These are phyloP conservation scores for Mantis religiosa DNA, from an alignment of 2,888 invertebrate genomes.

Conservation along the genomic window DNA sequence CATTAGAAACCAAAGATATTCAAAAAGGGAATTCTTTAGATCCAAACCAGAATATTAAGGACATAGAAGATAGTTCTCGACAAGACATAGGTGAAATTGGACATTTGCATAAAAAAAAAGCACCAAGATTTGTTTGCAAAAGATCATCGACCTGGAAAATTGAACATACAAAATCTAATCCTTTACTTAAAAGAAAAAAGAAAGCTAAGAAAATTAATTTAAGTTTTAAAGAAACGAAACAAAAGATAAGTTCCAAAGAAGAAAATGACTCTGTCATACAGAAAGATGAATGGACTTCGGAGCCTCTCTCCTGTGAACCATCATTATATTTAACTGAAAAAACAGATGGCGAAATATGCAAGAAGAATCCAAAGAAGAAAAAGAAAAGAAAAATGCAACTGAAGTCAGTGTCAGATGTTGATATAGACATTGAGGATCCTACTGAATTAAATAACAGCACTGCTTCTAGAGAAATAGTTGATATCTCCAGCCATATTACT, in stretches of 20 bases:
- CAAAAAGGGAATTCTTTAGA: not conserved
- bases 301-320: not conserved
- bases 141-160: not conserved
- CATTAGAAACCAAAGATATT: not conserved
- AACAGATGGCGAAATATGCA: not conserved
- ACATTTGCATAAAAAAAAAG: not conserved
- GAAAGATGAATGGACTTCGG: not conserved
- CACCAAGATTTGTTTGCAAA: not conserved
- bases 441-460: not conserved
- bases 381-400: not conserved
- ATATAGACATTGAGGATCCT: not conserved
- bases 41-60: not conserved
- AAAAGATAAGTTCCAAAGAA: not conserved
- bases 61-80: not conserved
- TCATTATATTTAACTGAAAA: not conserved
- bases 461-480: not conserved
- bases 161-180: not conserved
- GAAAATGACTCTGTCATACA: not conserved
- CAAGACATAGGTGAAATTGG: not conserved
- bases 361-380: not conserved
- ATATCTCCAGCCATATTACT: not conserved
- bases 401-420: not conserved
- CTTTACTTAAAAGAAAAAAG: not conserved
- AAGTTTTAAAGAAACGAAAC: not conserved
- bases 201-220: not conserved